phyloP scores from a whole-genome alignment of 2,797 vertebrate species.

The Pangasius macronema region DNA sequence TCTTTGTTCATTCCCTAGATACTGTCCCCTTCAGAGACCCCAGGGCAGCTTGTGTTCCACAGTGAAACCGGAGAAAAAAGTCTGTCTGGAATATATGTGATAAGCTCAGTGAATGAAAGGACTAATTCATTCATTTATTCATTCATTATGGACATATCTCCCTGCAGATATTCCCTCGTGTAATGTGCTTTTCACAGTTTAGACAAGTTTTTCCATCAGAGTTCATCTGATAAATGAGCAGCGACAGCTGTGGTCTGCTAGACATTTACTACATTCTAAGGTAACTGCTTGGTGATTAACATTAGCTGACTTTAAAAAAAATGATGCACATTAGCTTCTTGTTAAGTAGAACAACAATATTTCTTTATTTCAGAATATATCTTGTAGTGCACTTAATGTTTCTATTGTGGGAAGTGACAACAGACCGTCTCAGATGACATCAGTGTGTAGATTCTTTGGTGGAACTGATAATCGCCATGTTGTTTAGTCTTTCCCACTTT shows the following conservation, averaged over 20 bases:
- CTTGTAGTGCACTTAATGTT: no score
- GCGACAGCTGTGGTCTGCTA: not conserved
- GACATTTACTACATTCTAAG: not conserved
- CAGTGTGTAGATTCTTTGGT: not conserved
- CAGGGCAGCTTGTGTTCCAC: constrained; percentile 11
- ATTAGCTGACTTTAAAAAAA: not conserved
- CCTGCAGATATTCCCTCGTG: constrained; percentile 8
- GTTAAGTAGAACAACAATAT: not conserved
- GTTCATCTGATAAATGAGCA: constrained; percentile 3
- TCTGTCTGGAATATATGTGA: constrained; percentile 18
- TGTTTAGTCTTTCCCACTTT: not conserved
- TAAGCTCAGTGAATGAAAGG: constrained; percentile 6
- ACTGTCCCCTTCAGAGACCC: not conserved
- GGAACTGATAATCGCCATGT: not conserved
- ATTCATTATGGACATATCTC: constrained; percentile 8
- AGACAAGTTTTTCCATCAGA: not conserved
- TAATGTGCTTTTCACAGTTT: constrained; percentile 18
- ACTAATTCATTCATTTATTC: constrained; percentile 30
- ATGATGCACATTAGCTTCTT: not conserved
- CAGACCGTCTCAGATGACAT: not conserved
- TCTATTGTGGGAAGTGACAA: not conserved
- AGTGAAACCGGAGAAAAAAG: not conserved
- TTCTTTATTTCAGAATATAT: not conserved
- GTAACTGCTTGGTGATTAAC: not conserved
- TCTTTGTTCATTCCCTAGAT: constrained; percentile 7